Evolutionary conservation across 37 sponge, comb jelly and placozoan species (phyloP), one percentile per base, ranked within the genome.

Genomic region (Cliona cf. orientalis): DNA sequence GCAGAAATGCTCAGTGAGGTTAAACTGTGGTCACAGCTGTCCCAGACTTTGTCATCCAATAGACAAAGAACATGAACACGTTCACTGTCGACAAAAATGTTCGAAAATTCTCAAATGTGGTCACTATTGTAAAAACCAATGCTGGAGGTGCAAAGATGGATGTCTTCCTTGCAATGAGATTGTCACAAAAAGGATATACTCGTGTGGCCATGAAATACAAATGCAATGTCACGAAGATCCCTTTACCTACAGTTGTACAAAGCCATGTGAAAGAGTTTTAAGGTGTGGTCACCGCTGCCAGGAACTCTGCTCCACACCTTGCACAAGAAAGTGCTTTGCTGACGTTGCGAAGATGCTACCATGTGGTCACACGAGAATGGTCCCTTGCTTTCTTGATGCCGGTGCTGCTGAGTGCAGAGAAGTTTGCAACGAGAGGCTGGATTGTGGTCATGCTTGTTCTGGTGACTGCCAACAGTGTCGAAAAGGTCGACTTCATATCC

Each of bases 1-100:
- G 21, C 35, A 31, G 21, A 41, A 59, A 29, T 96, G 96, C 46
- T 42, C 46, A 7, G 28, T 37, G 1, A 80, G 91, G 25, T 80
- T 96, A 0, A 32, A 73, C 2, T 96, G 96, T 82, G 94, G 96
- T 0, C 96, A 96, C 31, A 31, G 43, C 0, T 96, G 96, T 53
- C 28, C 53, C 1, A 64, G 29, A 42, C 59, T 46, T 19, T 96
- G 96, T 64, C 96, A 96, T 40, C 9, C 39, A 5, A 1, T 38
- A 41, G 89, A 92, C 37, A 80, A 45, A 7, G 62, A 88, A 6
- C 97, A 96, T 79, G 37, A 42, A n/a, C 57, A 87, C n/a, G 87
- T 49, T 14, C n/a, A 41, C 22, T 96, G 97, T 66, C 67, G 31
- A 37, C 65, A 90, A 36, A 56, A 65, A 23, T 93, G 93, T 72